Evolutionary conservation across 2,113 vertebrate species (phyloP).

Genomic region (Nerophis ophidion): DNA sequence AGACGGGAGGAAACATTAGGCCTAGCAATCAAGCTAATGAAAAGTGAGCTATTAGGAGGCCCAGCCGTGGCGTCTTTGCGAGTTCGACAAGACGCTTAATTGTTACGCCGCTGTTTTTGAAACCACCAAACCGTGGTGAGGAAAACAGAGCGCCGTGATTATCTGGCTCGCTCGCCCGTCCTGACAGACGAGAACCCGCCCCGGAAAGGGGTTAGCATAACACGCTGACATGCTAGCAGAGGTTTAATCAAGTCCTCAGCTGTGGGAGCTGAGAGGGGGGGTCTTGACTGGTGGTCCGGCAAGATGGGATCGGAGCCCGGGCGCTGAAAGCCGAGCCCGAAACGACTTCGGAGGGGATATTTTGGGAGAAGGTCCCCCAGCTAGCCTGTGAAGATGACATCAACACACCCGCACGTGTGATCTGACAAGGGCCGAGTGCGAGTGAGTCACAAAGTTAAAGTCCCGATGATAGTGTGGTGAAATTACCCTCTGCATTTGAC

Average conservation of each 20-base stretch:
- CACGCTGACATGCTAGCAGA: constrained; percentile 28
- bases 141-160: constrained; percentile 33
- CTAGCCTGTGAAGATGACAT: constrained; percentile 23
- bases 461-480: no score
- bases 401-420: constrained; percentile 14
- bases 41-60: constrained; percentile 9
- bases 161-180: constrained; percentile 20
- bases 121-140: constrained; percentile 24
- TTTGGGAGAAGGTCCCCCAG: constrained; percentile 19
- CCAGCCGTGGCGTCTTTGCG: neutral
- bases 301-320: constrained; percentile 28
- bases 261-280: constrained; percentile 11
- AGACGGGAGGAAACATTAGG: constrained; percentile 5
- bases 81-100: constrained; percentile 16
- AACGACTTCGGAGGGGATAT: constrained; percentile 21
- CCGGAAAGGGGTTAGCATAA: constrained; percentile 23
- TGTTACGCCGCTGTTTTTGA: constrained; percentile 22
- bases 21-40: constrained; percentile 12
- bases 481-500: no score
- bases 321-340: constrained; percentile 33
- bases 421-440: constrained; percentile 30
- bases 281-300: constrained; percentile 33
- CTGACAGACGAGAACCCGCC: constrained; percentile 12
- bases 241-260: constrained; percentile 47
- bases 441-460: neutral